Percentiles rank a stretch among this genome's conserved stretches.
Evolutionary conservation across 2,888 invertebrate species (phyloP).

Genomic region (Heliconius ismenius): DNA sequence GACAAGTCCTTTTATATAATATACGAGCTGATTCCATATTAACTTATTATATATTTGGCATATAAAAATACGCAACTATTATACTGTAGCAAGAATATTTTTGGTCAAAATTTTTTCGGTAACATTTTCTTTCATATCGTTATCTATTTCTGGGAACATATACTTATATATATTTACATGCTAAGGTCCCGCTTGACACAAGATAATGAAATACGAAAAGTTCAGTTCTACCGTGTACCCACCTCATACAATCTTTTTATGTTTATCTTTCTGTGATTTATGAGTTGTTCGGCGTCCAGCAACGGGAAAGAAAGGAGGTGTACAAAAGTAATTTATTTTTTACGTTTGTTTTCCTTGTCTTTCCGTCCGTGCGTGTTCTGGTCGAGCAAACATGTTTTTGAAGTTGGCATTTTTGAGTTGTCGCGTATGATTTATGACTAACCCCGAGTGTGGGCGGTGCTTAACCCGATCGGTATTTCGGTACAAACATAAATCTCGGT

Average conservation of each 20-base stretch:
- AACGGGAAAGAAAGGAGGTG: conserved; percentile 81
- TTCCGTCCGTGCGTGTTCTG: conserved; percentile 78
- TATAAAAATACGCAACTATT: not conserved
- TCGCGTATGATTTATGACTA: conserved; percentile 78
- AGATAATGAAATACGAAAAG: conserved; percentile 81
- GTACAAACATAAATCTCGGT: conserved; percentile 63
- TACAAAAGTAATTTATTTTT: conserved; percentile 82
- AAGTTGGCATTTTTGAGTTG: conserved; percentile 82
- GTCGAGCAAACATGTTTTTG: conserved; percentile 78
- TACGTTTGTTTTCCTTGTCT: conserved; percentile 81
- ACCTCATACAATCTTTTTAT: conserved; percentile 81
- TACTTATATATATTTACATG: conserved; percentile 57
- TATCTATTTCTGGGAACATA: conserved; percentile 65
- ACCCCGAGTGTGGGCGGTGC: conserved; percentile 77
- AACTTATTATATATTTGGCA: not conserved
- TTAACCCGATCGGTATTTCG: conserved; percentile 79
- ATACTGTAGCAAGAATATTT: not conserved
- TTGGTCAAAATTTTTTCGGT: not conserved
- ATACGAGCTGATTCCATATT: not conserved
- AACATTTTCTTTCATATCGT: conserved; percentile 46
- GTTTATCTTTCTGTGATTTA: conserved; percentile 82
- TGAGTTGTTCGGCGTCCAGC: conserved; percentile 79
- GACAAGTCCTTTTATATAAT: too few species aligned
- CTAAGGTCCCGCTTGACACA: conserved; percentile 64
- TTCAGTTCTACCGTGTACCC: conserved; percentile 79